These are phyloP conservation scores for Muntiacus muntjak DNA, from an alignment of 2,113 vertebrate species.

Conservation along the genomic window DNA sequence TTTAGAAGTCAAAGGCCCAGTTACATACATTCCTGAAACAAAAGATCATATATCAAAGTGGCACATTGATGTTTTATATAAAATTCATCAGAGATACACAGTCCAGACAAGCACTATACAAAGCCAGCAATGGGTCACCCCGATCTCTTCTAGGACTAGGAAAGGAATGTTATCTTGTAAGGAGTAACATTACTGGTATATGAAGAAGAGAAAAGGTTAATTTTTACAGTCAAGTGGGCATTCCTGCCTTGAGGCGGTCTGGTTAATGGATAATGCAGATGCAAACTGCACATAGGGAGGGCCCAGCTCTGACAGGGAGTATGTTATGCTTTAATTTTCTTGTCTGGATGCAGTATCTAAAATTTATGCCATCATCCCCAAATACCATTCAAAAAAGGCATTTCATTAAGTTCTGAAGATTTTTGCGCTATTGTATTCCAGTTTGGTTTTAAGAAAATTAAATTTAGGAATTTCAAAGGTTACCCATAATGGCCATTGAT, in stretches of 20 bases:
- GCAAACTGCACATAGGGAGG: neutral
- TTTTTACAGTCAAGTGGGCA: neutral
- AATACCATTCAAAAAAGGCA: neutral
- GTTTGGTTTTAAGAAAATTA: neutral
- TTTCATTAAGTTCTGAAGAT: neutral
- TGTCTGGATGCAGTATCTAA: neutral
- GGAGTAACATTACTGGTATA: neutral
- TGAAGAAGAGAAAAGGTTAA: neutral
- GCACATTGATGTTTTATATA: neutral
- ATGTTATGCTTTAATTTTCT: neutral
- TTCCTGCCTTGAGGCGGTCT: neutral
- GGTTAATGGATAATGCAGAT: neutral
- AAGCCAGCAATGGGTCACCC: neutral
- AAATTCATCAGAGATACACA: neutral
- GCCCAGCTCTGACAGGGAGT: neutral
- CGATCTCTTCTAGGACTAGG: neutral
- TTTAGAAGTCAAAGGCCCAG: neutral
- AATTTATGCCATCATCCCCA: neutral
- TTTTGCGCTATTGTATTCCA: neutral
- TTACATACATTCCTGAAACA: neutral
- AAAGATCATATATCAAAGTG: neutral
- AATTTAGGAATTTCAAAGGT: neutral
- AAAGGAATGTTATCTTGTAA: neutral
- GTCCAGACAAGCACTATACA: neutral
- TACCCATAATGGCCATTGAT: neutral